phyloP scores from a whole-genome alignment of 37 sponge, comb jelly and placozoan genomes.

The Spongilla lacustris region DNA sequence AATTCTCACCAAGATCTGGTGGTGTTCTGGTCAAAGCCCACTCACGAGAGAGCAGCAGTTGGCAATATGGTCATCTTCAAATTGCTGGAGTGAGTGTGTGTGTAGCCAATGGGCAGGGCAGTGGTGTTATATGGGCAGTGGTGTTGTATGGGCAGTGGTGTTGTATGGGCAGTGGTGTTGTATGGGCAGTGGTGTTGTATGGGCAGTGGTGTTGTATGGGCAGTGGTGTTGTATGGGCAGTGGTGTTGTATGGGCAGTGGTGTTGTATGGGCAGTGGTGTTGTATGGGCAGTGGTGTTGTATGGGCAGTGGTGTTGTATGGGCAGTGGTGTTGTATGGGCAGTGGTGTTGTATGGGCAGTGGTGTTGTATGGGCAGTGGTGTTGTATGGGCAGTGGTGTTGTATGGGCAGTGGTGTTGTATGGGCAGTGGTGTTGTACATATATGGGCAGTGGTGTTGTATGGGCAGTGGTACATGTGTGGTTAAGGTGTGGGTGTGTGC shows the following conservation, averaged over 20 bases:
- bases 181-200: no score
- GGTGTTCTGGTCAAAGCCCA: constrained; percentile 58
- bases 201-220: no score
- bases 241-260: no score
- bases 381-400: no score
- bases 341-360: neutral
- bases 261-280: no score
- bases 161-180: no score
- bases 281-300: no score
- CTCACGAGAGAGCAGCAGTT: constrained; percentile 3
- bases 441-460: neutral
- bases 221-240: no score
- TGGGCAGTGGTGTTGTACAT: no score
- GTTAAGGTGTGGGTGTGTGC: neutral
- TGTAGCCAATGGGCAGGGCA: neutral
- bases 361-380: no score
- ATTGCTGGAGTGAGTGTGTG: constrained; percentile 14
- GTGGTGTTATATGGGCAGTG: no score
- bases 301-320: neutral
- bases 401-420: no score
- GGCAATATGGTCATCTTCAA: constrained; percentile 50
- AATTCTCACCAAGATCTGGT: constrained; percentile 43
- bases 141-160: neutral
- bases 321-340: neutral
- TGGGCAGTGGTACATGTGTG: neutral